Evolutionary conservation across 2,888 invertebrate genomes (phyloP).

Genomic region (Diachrysia chrysitis): DNA sequence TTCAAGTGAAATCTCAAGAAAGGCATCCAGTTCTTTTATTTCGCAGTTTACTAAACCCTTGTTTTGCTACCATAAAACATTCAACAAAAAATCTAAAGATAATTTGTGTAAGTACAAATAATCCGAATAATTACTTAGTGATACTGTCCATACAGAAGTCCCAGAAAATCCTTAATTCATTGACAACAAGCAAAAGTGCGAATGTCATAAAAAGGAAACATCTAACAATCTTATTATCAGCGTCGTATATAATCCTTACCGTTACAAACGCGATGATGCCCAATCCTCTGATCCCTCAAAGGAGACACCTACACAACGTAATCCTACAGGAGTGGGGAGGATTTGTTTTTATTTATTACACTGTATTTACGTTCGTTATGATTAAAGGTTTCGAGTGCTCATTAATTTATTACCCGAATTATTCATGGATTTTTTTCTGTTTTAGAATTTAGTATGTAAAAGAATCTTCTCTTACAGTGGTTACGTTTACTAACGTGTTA

Average conservation of each 20-base stretch:
- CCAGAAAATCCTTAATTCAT: not conserved
- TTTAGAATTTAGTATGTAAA: too few species aligned
- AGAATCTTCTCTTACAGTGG: too few species aligned
- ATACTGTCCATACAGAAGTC: not conserved
- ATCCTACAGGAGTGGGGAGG: slow-evolving; percentile 28
- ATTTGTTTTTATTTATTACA: slow-evolving; percentile 36
- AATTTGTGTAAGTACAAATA: too few species aligned
- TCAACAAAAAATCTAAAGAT: too few species aligned
- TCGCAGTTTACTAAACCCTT: too few species aligned
- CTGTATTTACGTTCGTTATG: slow-evolving; percentile 9
- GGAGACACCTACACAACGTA: slow-evolving; percentile 46
- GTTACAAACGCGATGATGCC: slow-evolving; percentile 49
- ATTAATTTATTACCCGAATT: slow-evolving; percentile 21
- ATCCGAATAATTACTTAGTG: too few species aligned
- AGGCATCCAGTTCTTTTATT: too few species aligned
- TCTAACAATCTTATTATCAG: slow-evolving; percentile 23
- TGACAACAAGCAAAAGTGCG: not conserved
- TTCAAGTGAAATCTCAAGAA: too few species aligned
- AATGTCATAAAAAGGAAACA: slow-evolving; percentile 1
- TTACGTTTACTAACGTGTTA: too few species aligned
- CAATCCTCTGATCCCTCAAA: slow-evolving; percentile 57
- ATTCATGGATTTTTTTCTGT: not conserved
- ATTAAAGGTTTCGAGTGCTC: slow-evolving; percentile 3
- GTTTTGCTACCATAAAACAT: too few species aligned
- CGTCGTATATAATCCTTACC: slow-evolving; percentile 38